phyloP scores from a whole-genome alignment of 2,888 invertebrate species.

The Cotesia congregata region DNA sequence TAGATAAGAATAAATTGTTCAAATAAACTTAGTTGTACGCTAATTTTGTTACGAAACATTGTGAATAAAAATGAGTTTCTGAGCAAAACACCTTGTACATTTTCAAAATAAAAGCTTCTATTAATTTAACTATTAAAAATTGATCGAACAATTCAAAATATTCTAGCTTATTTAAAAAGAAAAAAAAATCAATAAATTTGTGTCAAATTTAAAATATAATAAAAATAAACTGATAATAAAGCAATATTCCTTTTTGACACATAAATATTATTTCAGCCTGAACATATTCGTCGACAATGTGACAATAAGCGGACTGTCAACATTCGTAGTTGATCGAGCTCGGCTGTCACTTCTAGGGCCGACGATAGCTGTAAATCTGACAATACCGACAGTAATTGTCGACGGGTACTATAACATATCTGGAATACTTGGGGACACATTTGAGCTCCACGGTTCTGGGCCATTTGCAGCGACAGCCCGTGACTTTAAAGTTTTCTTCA shows the following conservation, averaged over 20 bases:
- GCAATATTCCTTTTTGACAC: neutral
- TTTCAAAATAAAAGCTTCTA: no score
- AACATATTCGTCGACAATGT: conserved; percentile 55
- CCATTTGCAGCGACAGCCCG: conserved; percentile 55
- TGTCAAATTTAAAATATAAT: neutral
- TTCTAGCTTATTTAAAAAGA: no score
- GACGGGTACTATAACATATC: conserved; percentile 62
- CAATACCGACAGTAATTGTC: conserved; percentile 57
- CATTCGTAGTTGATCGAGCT: conserved; percentile 59
- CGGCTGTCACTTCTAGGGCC: conserved; percentile 62
- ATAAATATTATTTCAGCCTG: conserved; percentile 51
- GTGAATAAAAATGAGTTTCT: no score
- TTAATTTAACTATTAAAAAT: no score
- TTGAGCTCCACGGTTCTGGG: conserved; percentile 56
- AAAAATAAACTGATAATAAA: neutral
- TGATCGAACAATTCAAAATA: no score
- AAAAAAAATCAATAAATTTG: neutral
- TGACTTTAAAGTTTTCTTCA: conserved; percentile 57
- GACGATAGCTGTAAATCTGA: conserved; percentile 60
- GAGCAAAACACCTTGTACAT: no score
- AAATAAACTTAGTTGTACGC: no score
- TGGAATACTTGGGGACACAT: conserved; percentile 59
- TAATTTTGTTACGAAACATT: no score
- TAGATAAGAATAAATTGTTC: no score
- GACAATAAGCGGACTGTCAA: conserved; percentile 57